Evolutionary conservation across 2,888 invertebrate genomes (phyloP), one percentile per base, ranked within the genome.

Genomic region (Chaitophorus viminalis): DNA sequence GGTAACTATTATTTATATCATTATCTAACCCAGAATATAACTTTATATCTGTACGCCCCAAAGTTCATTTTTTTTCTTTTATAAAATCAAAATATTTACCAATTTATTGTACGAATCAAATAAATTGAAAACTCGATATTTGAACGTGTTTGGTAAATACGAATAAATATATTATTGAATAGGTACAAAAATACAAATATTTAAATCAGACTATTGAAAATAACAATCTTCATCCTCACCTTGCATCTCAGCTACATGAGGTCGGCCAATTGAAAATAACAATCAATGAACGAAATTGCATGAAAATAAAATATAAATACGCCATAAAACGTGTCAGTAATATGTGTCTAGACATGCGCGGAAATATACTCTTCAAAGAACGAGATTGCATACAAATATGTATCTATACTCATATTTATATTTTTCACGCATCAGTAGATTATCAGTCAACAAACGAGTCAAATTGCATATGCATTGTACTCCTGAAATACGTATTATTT

Each of bases 381-480:
- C 25, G 21, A 60, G 60, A 21, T 25, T 21, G 25, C 70, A 31
- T 17, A 70, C 68, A 70, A 29, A 29, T 17, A 70, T 65, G 29
- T 29, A 14, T 3, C 29, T 70, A 29, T 17, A 29, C 29, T 68
- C 29, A 68, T n/a, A n/a, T n/a, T n/a, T n/a, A n/a, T n/a, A 60
- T 74, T 65, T 54, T 82, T 29, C 29, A 31, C 83, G 3, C 75
- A 33, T 83, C 74, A 82, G 33, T 72, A 54, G n/a, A 36, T 54
- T 11, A 74, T 75, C 82, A 77, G 54, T 75, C 60, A 46, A 65
- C 46, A 84, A 76, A 68, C 46, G 25, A 46, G 18, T 46, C 31
- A 68, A 75, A 83, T 65, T 65, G 25, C 65, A 39, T 31, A 39
- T 46, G 52, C 39, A 60, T 83, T 75, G 25, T 36, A 6, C 31